These are phyloP conservation scores for Herpailurus yagouaroundi DNA, from an alignment of 2,113 vertebrate species.

Conservation along the genomic window DNA sequence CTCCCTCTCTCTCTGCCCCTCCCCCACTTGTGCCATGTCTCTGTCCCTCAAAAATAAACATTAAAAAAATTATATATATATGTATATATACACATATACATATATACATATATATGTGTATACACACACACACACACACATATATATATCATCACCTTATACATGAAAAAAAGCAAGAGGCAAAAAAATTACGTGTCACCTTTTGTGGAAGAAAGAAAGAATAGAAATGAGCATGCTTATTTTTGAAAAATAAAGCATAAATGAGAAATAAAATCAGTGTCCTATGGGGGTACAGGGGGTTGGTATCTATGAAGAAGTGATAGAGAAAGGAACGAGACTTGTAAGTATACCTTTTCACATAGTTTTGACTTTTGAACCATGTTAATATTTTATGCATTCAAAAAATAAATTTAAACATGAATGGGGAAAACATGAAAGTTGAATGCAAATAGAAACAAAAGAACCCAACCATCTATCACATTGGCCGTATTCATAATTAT, in stretches of 20 bases:
- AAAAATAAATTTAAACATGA: conserved; percentile 23
- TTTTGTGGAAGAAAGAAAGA: conserved; percentile 24
- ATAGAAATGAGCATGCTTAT: not conserved
- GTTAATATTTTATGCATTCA: not conserved
- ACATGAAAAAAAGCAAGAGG: not conserved
- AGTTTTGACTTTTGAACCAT: conserved; percentile 19
- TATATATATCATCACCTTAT: not conserved
- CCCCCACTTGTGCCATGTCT: too few species aligned
- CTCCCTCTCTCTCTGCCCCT: too few species aligned
- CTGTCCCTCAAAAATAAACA: too few species aligned
- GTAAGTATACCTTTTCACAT: not conserved
- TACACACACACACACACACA: too few species aligned
- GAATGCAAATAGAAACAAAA: conserved; percentile 32
- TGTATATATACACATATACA: too few species aligned
- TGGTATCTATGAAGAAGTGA: not conserved
- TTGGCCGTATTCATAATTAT: not conserved
- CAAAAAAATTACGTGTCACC: not conserved
- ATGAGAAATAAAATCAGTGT: not conserved
- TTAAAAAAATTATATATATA: too few species aligned
- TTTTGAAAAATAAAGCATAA: conserved; percentile 35
- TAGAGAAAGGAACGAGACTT: not conserved
- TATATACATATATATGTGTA: too few species aligned
- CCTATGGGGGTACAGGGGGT: rapidly evolving
- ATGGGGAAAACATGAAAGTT: not conserved
- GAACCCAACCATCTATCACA: not conserved